A percentile compares a stretch with the other conserved stretches of the same genome.
Evolutionary conservation across 2,797 vertebrate species (phyloP).

Genomic region (Psittacula derbiana): DNA sequence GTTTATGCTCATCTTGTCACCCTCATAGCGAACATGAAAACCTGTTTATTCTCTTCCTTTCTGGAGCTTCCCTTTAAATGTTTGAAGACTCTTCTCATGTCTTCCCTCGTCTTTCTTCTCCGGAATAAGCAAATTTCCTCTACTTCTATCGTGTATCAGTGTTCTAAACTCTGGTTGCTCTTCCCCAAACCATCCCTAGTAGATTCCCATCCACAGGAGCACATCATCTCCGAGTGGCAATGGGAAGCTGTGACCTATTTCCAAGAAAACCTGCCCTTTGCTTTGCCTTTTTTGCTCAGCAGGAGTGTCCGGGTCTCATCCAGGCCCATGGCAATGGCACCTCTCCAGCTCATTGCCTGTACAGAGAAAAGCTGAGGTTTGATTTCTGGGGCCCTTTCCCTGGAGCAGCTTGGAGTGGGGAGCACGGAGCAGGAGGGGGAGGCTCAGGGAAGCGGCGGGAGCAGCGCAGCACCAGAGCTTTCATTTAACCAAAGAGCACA

Average conservation of each 20-base stretch:
- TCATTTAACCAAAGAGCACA: conserved; percentile 73
- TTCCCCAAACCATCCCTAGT: neutral
- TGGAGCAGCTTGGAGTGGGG: neutral
- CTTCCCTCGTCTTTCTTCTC: neutral
- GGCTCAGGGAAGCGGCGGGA: neutral
- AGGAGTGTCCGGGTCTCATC: neutral
- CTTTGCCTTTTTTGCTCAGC: neutral
- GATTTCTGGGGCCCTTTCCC: neutral
- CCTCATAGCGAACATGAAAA: conserved; percentile 36
- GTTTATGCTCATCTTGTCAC: conserved; percentile 54
- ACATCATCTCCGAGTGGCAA: neutral
- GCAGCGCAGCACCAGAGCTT: conserved; percentile 33
- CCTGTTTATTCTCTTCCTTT: conserved; percentile 42
- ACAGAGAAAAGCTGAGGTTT: neutral
- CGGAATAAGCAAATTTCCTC: neutral
- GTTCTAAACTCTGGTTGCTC: neutral
- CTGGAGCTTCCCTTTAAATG: conserved; percentile 5
- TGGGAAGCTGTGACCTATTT: neutral
- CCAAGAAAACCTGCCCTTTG: neutral
- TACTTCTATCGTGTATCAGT: neutral
- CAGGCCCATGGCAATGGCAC: neutral
- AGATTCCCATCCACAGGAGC: neutral
- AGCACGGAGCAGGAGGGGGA: neutral
- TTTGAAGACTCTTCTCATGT: conserved; percentile 26
- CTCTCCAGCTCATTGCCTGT: neutral